Evolutionary conservation across 2,113 vertebrate genomes (phyloP), one percentile per base, ranked within the genome.

Genomic region (Serilophus lunatus): DNA sequence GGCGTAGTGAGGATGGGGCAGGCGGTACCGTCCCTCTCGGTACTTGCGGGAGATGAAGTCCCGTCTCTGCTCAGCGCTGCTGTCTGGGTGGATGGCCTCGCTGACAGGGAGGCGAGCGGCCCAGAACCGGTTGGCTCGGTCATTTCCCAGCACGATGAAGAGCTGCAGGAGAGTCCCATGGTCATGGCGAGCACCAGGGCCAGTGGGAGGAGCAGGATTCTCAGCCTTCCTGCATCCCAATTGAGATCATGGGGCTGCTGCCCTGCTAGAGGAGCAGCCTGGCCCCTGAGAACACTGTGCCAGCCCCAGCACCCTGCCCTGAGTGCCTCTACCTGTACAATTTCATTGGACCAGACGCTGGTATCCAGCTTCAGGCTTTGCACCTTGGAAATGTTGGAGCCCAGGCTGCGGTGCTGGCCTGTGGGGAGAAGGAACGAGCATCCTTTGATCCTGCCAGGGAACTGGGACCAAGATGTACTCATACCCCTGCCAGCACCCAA

Each of bases 311-410:
- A 3, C 36, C 35, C 60, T 68, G 49, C n/a, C 45, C 59, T 11
- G 26, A n/a, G 29, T 24, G 40, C 8, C 45, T 82, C 84, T 93
- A 99, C 99, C 98, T 99, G 98, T 6, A 53, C 4, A 0, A 38
- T 64, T 53, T 84, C 98, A 28, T 99, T 99, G 97, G 98, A 99
- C 99, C 99, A 99, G 38, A 99, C 97, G 1, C 99, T 99, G 29
- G 98, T 99, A 97, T 99, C 99, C 63, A 99, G 98, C 97, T 99
- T 99, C 96, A 99, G 98, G 85, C 99, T 99, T 96, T 99, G 99
- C 54, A 99, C 99, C 94, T 99, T 99, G 14, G 99, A 99, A 66
- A 99, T 97, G 93, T 98, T 99, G 4, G 99, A 99, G 42, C 99
- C 99, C 96, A 99, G 97, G 86, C 99, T 98, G 96, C 99, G 97